Evolutionary conservation across 2,113 vertebrate species (phyloP).

Genomic region (Limanda limanda): DNA sequence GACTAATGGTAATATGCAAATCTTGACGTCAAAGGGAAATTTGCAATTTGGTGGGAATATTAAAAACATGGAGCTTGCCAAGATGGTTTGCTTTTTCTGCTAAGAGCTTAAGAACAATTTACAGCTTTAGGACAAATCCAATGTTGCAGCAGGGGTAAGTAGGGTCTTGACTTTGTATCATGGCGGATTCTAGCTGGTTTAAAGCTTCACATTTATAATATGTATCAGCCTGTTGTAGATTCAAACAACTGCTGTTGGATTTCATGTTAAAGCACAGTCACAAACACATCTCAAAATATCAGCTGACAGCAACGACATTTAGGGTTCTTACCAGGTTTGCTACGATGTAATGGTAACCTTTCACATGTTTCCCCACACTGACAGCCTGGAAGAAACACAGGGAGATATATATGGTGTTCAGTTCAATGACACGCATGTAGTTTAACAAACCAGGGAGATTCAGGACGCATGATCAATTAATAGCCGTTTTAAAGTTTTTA

Average conservation of each 20-base stretch:
- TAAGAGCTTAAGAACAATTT: neutral
- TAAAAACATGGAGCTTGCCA: neutral
- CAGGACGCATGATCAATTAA: no score
- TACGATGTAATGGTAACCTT: slow-evolving; percentile 97
- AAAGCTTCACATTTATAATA: no score
- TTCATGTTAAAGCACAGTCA: neutral
- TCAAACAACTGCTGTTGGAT: neutral
- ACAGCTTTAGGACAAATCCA: neutral
- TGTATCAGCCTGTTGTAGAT: neutral
- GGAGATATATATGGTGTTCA: slow-evolving; percentile 4
- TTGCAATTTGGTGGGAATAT: neutral
- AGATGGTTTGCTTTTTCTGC: neutral
- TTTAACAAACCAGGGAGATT: neutral
- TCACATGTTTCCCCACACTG: slow-evolving; percentile 95
- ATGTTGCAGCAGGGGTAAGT: neutral
- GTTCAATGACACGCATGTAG: no score
- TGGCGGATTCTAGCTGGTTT: no score
- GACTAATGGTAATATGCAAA: neutral
- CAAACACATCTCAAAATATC: neutral
- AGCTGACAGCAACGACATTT: neutral
- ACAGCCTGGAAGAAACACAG: slow-evolving; percentile 84
- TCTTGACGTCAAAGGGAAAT: neutral
- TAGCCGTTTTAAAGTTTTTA: neutral
- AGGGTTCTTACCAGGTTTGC: slow-evolving; percentile 93
- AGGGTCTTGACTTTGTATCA: neutral